Evolutionary conservation across 2,888 invertebrate species (phyloP).

Genomic region (Elysia crispata): DNA sequence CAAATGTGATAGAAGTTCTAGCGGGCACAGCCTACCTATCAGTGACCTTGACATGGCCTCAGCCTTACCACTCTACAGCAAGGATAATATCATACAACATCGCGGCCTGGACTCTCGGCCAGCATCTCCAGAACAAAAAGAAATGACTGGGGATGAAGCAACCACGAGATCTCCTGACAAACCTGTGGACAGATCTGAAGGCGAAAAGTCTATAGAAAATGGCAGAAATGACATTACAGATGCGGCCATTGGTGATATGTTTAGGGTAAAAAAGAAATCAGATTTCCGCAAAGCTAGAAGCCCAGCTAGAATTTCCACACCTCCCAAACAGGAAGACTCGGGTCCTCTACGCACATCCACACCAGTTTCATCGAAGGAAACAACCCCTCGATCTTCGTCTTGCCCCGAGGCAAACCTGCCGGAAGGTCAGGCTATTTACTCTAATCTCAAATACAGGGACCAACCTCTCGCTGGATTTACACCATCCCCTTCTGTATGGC

Average conservation of each 20-base stretch:
- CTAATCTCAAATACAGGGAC: too few species aligned
- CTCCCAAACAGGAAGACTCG: neutral
- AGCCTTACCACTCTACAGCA: too few species aligned
- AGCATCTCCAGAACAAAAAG: neutral
- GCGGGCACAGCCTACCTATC: too few species aligned
- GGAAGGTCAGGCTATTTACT: too few species aligned
- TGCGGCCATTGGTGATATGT: neutral
- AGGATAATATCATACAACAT: neutral
- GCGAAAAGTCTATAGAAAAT: neutral
- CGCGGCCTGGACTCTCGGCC: neutral
- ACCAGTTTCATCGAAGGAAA: neutral
- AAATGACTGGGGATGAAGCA: neutral
- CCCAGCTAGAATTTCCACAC: neutral
- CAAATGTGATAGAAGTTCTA: too few species aligned
- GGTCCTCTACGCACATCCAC: constrained; percentile 38
- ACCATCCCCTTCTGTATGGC: neutral
- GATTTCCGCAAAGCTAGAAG: too few species aligned
- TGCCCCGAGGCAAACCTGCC: too few species aligned
- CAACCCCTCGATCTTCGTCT: too few species aligned
- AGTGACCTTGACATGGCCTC: too few species aligned
- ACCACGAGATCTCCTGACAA: constrained; percentile 18
- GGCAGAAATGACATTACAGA: neutral
- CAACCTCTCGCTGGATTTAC: neutral
- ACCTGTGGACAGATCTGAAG: constrained; percentile 14
- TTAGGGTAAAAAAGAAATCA: too few species aligned